Percentiles rank a stretch among this genome's conserved stretches.
These are phyloP conservation scores for Chelonus formosanus DNA, from an alignment of 2,888 invertebrate genomes.

Conservation along the genomic window DNA sequence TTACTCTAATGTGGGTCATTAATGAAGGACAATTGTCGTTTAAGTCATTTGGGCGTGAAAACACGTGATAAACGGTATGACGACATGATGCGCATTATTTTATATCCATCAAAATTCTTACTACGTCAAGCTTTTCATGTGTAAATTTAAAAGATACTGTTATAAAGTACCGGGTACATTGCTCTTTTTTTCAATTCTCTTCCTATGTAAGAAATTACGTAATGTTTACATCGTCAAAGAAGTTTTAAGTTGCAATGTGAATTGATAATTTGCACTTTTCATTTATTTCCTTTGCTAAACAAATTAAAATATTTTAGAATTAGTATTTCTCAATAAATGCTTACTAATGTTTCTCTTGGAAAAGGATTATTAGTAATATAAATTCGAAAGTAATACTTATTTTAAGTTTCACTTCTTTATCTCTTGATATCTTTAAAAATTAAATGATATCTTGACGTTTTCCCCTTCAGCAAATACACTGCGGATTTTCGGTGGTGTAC, in stretches of 20 bases:
- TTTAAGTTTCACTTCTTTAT: neutral
- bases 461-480: conserved; percentile 31
- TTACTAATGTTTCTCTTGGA: too few relatives aligned
- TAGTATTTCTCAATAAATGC: too few relatives aligned
- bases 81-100: neutral
- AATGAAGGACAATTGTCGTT: too few relatives aligned
- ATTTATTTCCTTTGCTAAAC: too few relatives aligned
- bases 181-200: conserved; percentile 18
- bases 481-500: conserved; percentile 37
- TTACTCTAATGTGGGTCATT: too few relatives aligned
- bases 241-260: neutral
- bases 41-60: too few relatives aligned
- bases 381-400: neutral
- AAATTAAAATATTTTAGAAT: too few relatives aligned
- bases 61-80: neutral
- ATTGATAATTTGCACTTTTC: too few relatives aligned
- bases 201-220: conserved; percentile 29
- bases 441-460: conserved; percentile 13
- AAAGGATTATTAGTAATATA: neutral
- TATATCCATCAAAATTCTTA: conserved; percentile 30
- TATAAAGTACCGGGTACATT: conserved; percentile 24
- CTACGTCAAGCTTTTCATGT: conserved; percentile 33
- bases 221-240: conserved; percentile 37
- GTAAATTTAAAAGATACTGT: conserved; percentile 36
- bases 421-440: conserved; percentile 27